Conservation (phyloP, 2,113 vertebrate genomes). For the Salminus brasiliensis region DNA sequence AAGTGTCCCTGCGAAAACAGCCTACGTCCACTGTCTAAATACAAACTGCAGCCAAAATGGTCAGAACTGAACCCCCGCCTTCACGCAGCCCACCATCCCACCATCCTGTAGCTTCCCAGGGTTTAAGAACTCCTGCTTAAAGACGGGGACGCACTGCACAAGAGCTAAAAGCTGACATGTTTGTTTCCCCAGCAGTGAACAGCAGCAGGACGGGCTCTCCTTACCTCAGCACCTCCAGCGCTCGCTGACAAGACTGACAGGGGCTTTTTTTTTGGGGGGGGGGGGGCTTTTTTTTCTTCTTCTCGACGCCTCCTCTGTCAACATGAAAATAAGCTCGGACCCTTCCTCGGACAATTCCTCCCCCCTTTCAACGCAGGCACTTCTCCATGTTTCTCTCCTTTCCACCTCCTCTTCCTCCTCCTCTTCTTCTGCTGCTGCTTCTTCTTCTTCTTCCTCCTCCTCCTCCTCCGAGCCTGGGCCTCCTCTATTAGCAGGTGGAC, state of each 20-base stretch:
- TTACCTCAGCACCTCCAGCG: constrained; percentile 69
- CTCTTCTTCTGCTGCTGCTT: constrained; percentile 59
- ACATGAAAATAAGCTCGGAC: neutral
- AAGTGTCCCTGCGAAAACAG: constrained; percentile 9
- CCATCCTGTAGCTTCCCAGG: neutral
- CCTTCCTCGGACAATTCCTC: constrained; percentile 45
- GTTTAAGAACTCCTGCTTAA: constrained; percentile 19
- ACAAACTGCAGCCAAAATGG: constrained; percentile 13
- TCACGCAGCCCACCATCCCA: neutral
- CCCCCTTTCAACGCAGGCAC: constrained; percentile 73
- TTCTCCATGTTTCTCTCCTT: constrained; percentile 67
- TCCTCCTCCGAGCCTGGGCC: constrained; percentile 70
- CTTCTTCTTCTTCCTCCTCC: constrained; percentile 57
- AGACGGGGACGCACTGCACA: constrained; percentile 3
- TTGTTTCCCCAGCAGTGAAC: neutral
- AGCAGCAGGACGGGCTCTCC: constrained; percentile 61
- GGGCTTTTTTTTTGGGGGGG: no score
- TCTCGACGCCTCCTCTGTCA: constrained; percentile 31
- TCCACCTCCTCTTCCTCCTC: neutral
- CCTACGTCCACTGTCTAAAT: constrained; percentile 6
- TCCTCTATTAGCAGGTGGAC: constrained; percentile 84
- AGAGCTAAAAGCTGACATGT: constrained; percentile 15
- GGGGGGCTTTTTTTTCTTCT: neutral
- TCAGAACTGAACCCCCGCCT: neutral
- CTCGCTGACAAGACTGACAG: constrained; percentile 63